Evolutionary conservation across 2,888 invertebrate species (phyloP).

Genomic region (Lottia scabra): DNA sequence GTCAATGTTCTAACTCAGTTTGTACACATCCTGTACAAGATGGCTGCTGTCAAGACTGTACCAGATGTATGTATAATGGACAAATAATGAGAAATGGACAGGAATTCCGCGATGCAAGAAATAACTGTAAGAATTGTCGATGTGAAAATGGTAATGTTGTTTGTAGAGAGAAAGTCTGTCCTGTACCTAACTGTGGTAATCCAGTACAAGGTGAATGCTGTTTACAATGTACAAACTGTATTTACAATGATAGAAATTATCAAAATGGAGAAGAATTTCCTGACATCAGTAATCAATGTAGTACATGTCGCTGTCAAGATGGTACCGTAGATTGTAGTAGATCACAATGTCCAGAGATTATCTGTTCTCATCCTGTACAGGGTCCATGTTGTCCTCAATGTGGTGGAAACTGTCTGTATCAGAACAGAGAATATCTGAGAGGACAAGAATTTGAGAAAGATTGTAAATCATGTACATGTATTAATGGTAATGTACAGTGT

Average conservation of each 20-base stretch:
- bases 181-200: slow-evolving; percentile 14
- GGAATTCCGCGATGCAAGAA: slow-evolving; percentile 26
- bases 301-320: slow-evolving; percentile 40
- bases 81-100: slow-evolving; percentile 36
- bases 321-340: slow-evolving; percentile 31
- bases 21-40: slow-evolving; percentile 35
- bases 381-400: slow-evolving; percentile 53
- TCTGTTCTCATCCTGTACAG: slow-evolving; percentile 44
- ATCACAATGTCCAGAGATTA: slow-evolving; percentile 22
- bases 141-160: slow-evolving; percentile 27
- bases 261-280: slow-evolving; percentile 38
- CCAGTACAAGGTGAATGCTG: slow-evolving; percentile 24
- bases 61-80: slow-evolving; percentile 38
- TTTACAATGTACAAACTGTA: slow-evolving; percentile 38
- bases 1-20: slow-evolving; percentile 32
- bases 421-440: slow-evolving; percentile 32
- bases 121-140: slow-evolving; percentile 29
- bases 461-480: slow-evolving; percentile 34
- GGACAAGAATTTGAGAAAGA: slow-evolving; percentile 28
- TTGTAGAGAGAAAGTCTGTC: slow-evolving; percentile 19
- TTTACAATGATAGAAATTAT: slow-evolving; percentile 31
- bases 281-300: slow-evolving; percentile 40
- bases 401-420: slow-evolving; percentile 42
- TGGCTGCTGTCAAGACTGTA: slow-evolving; percentile 44
- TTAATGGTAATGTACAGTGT: slow-evolving; percentile 40